Evolutionary conservation across 2,888 invertebrate species (phyloP).

Genomic region (Alviniconcha strummeri): DNA sequence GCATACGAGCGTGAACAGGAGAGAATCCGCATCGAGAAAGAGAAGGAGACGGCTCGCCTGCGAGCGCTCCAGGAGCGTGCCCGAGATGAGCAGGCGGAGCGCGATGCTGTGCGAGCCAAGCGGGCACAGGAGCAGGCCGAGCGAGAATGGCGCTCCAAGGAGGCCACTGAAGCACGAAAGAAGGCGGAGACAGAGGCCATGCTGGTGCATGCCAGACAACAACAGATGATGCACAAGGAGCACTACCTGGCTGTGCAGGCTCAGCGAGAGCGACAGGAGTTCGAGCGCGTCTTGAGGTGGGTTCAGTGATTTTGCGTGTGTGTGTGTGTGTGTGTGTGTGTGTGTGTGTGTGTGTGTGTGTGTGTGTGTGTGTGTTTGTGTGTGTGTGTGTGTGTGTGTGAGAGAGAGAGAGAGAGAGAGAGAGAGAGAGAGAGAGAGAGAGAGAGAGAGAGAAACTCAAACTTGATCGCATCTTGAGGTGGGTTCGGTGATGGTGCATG

Average conservation of each 20-base stretch:
- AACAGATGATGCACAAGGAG: slow-evolving; percentile 72
- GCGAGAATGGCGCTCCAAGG: slow-evolving; percentile 73
- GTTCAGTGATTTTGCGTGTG: neutral
- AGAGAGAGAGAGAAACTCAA: neutral
- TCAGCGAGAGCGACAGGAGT: slow-evolving; percentile 72
- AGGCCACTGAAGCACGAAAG: slow-evolving; percentile 67
- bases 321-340: neutral
- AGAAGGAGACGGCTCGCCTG: slow-evolving; percentile 71
- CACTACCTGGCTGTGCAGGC: slow-evolving; percentile 73
- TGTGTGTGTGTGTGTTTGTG: neutral
- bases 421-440: neutral
- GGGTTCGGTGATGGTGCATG: too few species aligned
- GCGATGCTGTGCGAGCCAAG: slow-evolving; percentile 72
- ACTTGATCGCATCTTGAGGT: too few species aligned
- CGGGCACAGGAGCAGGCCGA: slow-evolving; percentile 73
- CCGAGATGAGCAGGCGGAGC: slow-evolving; percentile 71
- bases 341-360: neutral
- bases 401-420: neutral
- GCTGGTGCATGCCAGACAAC: slow-evolving; percentile 68
- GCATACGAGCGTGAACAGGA: slow-evolving; percentile 71
- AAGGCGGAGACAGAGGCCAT: slow-evolving; percentile 70
- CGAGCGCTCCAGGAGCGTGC: slow-evolving; percentile 72
- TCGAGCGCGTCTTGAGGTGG: slow-evolving; percentile 72
- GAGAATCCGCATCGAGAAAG: slow-evolving; percentile 71
- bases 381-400: neutral